Evolutionary conservation across 2,113 vertebrate species (phyloP).

Genomic region (Ammodytes marinus): DNA sequence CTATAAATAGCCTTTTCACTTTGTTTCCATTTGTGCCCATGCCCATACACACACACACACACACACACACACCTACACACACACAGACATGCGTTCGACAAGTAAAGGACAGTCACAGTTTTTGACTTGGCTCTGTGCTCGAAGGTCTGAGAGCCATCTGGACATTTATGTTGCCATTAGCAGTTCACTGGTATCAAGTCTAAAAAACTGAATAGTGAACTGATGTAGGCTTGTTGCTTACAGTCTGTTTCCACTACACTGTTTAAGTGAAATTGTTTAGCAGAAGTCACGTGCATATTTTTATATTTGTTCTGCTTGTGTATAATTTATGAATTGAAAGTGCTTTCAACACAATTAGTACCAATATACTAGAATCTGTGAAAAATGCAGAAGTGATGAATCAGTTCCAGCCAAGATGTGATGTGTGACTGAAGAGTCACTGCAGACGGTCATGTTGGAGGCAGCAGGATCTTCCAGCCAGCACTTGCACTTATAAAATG

Average conservation of each 20-base stretch:
- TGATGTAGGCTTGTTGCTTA: slow-evolving; percentile 16
- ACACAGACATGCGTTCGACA: slow-evolving; percentile 5
- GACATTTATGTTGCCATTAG: slow-evolving; percentile 33
- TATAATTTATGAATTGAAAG: background rate
- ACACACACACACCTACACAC: slow-evolving; percentile 17
- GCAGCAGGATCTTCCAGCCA: background rate
- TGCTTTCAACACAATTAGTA: background rate
- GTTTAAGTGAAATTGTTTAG: background rate
- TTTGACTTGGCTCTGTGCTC: slow-evolving; percentile 33
- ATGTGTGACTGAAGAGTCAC: background rate
- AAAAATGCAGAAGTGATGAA: background rate
- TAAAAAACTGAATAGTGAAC: slow-evolving; percentile 27
- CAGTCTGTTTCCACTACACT: slow-evolving; percentile 14
- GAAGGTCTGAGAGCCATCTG: slow-evolving; percentile 48
- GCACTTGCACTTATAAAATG: background rate
- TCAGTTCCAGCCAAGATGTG: background rate
- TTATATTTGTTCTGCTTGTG: background rate
- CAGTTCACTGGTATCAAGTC: slow-evolving; percentile 36
- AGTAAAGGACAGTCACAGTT: slow-evolving; percentile 42
- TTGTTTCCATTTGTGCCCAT: slow-evolving; percentile 9
- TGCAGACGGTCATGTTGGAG: background rate
- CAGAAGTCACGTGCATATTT: background rate
- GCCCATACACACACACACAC: background rate
- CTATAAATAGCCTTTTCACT: slow-evolving; percentile 59
- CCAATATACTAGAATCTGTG: background rate